These are phyloP conservation scores for Pachyuromys duprasi DNA, from an alignment of 2,797 vertebrate species.

Conservation along the genomic window DNA sequence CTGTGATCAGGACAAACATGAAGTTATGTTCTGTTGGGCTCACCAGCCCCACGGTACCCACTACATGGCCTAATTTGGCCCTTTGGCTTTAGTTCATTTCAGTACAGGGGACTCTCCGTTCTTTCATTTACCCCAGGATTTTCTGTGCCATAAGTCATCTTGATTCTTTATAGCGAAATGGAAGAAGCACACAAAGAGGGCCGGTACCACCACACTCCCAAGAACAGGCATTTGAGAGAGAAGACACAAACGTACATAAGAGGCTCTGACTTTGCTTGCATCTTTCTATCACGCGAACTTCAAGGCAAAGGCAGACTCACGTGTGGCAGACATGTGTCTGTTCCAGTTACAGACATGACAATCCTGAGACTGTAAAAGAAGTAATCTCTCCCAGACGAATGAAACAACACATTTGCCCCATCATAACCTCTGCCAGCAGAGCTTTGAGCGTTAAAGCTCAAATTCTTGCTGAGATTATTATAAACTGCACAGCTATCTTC, in stretches of 20 bases:
- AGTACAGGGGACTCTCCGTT: too few relatives aligned
- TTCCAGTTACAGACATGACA: neutral
- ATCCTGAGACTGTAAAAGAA: neutral
- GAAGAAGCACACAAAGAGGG: neutral
- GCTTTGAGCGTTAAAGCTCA: neutral
- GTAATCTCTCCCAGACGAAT: neutral
- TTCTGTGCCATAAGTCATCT: neutral
- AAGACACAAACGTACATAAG: accelerated
- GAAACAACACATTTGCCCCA: neutral
- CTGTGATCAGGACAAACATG: neutral
- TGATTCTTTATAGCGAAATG: neutral
- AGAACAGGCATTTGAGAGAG: neutral
- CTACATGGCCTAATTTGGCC: accelerated
- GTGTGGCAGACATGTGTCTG: neutral
- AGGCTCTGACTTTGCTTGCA: accelerated
- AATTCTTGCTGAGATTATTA: neutral
- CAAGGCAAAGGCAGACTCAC: neutral
- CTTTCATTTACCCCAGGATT: neutral
- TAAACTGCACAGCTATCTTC: neutral
- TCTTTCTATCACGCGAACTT: neutral
- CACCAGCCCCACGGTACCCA: accelerated
- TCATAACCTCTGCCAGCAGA: neutral
- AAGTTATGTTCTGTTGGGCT: neutral
- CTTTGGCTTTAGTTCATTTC: neutral
- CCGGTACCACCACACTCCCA: accelerated